Conservation (phyloP, 2,797 vertebrate species). For the Galaxias olidus region DNA sequence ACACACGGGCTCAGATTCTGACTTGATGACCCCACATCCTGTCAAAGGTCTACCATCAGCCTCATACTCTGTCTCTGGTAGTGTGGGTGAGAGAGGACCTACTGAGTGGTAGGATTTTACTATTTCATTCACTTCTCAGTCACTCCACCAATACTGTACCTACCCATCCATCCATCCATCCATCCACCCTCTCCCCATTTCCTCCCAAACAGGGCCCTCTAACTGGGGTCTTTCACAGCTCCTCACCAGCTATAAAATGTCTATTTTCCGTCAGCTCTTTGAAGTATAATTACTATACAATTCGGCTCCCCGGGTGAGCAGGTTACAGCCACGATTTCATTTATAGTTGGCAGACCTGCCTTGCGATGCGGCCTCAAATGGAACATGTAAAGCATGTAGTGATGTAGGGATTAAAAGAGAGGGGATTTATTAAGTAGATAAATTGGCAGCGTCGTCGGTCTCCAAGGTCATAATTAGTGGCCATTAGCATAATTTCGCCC, state of each 20-base stretch:
- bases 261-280: constrained; percentile 64
- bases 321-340: constrained; percentile 73
- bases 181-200: not conserved
- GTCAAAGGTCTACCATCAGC: too few species aligned
- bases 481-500: constrained; percentile 68
- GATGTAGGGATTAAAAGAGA: constrained; percentile 62
- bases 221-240: constrained; percentile 43
- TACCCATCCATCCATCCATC: not conserved
- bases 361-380: constrained; percentile 46
- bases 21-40: too few species aligned
- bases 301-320: constrained; percentile 71
- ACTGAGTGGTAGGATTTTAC: constrained; percentile 4
- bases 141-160: constrained; percentile 13
- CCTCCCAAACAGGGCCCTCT: constrained; percentile 3
- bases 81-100: too few species aligned
- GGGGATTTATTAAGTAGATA: constrained; percentile 63
- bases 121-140: constrained; percentile 24
- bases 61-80: too few species aligned
- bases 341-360: constrained; percentile 74
- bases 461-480: constrained; percentile 67
- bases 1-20: too few species aligned
- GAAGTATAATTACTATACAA: constrained; percentile 79
- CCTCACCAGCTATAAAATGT: constrained; percentile 58
- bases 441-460: constrained; percentile 62
- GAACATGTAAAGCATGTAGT: constrained; percentile 62